phyloP scores from a whole-genome alignment of 2,888 invertebrate species.

The Nephrocerus scutellatus region DNA sequence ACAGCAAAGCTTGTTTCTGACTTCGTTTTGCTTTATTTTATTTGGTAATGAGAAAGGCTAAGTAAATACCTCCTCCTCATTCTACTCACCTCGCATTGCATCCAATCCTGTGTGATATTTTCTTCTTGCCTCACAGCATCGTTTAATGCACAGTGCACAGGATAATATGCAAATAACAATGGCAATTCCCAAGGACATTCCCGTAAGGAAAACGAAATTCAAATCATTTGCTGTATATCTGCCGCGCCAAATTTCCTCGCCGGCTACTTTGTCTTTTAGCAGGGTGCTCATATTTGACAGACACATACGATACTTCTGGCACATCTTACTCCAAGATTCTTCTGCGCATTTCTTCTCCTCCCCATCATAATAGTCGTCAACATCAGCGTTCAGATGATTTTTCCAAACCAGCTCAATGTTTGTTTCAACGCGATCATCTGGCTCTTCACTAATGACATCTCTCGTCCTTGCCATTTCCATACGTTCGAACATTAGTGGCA shows the following conservation, averaged over 20 bases:
- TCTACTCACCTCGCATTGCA: slow-evolving; percentile 20
- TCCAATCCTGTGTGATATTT: slow-evolving; percentile 7
- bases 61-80: slow-evolving; percentile 9
- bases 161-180: slow-evolving; percentile 32
- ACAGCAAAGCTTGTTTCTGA: not conserved
- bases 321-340: slow-evolving; percentile 28
- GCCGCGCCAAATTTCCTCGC: slow-evolving; percentile 11
- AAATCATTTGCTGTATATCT: slow-evolving; percentile 34
- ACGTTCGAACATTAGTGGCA: slow-evolving; percentile 31
- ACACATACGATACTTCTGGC: slow-evolving; percentile 34
- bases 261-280: slow-evolving; percentile 18
- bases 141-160: slow-evolving; percentile 34
- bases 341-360: slow-evolving; percentile 9
- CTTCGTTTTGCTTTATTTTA: no score
- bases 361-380: slow-evolving; percentile 17
- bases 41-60: not conserved
- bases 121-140: slow-evolving; percentile 26
- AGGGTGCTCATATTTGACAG: slow-evolving; percentile 30
- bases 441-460: no score
- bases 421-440: slow-evolving; percentile 19
- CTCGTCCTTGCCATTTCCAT: slow-evolving; percentile 27
- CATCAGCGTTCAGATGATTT: not conserved
- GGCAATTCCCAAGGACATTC: slow-evolving; percentile 35
- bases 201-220: slow-evolving; percentile 36
- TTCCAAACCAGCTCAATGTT: slow-evolving; percentile 15